Conservation (phyloP, 2,797 vertebrate species). For the Periophthalmus magnuspinnatus region DNA sequence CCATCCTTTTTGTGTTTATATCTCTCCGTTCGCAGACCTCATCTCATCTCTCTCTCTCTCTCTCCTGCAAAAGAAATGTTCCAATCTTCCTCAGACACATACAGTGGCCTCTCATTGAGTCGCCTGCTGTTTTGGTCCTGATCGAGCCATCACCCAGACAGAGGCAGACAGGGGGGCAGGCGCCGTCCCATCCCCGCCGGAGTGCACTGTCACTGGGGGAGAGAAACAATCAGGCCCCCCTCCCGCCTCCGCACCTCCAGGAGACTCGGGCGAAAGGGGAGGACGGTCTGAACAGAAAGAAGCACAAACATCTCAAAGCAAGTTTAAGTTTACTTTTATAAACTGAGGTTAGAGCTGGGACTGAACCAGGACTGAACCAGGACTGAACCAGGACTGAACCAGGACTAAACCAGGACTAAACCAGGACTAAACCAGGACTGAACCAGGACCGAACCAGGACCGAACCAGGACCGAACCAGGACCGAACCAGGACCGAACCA, state of each 20-base stretch:
- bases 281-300: neutral
- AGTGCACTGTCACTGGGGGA: conserved; percentile 61
- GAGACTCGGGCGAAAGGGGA: conserved; percentile 61
- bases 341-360: too few relatives aligned
- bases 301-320: neutral
- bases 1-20: conserved; percentile 2
- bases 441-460: too few relatives aligned
- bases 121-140: conserved; percentile 62
- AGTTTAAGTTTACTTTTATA: neutral
- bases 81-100: conserved; percentile 28
- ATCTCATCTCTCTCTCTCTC: conserved; percentile 19
- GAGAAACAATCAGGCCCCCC: conserved; percentile 78
- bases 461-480: too few relatives aligned
- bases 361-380: too few relatives aligned
- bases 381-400: too few relatives aligned
- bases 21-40: conserved; percentile 10
- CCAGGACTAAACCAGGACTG: too few relatives aligned
- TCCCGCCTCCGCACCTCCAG: conserved; percentile 71
- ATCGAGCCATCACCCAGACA: conserved; percentile 67
- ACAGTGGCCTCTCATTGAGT: conserved; percentile 12
- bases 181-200: conserved; percentile 59
- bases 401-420: too few relatives aligned
- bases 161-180: conserved; percentile 54
- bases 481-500: too few relatives aligned
- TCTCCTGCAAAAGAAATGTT: conserved; percentile 27